Evolutionary conservation across 2,888 invertebrate species (phyloP).

Genomic region (Idaea biselata): DNA sequence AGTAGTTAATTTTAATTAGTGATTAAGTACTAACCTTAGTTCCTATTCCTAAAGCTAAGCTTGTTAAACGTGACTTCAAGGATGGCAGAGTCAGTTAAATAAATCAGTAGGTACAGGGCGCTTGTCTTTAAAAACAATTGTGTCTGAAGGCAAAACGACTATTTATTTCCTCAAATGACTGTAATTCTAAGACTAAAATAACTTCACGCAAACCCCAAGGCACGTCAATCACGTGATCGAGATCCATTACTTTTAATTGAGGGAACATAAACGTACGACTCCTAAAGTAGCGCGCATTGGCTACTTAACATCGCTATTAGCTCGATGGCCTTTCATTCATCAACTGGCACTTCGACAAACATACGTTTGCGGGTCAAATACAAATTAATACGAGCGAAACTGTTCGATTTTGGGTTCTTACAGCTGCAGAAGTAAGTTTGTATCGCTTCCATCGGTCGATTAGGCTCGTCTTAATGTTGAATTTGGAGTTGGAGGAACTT

Average conservation of each 20-base stretch:
- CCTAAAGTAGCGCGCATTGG: conserved; percentile 6
- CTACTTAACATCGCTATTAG: conserved; percentile 6
- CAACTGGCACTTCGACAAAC: not conserved
- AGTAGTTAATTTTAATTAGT: no score
- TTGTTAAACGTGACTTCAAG: no score
- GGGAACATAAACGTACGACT: conserved; percentile 11
- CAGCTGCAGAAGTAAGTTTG: not conserved
- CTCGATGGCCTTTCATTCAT: conserved; percentile 3
- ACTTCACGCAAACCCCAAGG: not conserved
- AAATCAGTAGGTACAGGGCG: no score
- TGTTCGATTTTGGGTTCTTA: not conserved
- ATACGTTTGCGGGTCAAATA: not conserved
- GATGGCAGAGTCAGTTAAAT: no score
- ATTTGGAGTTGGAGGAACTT: not conserved
- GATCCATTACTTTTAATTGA: conserved; percentile 17
- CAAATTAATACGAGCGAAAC: not conserved
- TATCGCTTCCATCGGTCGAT: not conserved
- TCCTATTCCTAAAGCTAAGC: no score
- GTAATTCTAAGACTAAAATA: not conserved
- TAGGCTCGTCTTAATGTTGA: not conserved
- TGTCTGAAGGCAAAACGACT: no score
- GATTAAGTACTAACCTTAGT: no score
- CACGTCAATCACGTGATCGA: conserved; percentile 15
- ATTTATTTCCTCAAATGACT: not conserved
- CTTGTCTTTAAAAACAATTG: no score